Base-by-base conservation (phyloP, 2,797 vertebrate genomes). In the Clarias platycephalus region DNA sequence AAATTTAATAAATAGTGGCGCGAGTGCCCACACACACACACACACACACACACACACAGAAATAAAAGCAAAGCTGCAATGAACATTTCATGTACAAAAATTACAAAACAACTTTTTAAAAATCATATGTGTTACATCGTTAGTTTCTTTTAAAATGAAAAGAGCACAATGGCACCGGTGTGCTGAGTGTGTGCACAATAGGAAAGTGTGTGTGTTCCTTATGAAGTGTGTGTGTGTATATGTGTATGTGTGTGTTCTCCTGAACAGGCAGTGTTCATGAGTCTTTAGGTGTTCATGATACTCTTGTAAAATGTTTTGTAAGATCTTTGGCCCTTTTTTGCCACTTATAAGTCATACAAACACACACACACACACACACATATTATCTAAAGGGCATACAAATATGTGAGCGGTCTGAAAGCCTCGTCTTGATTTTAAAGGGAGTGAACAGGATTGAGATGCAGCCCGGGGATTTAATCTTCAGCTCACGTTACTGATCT, bases 1-100 rank as follows among this genome's bases (percentile, higher is more conserved):
- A 91, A 90, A 90, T 91, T 10, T 82, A 92, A 91, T 91, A 91
- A 91, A 91, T 91, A 90, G 80, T 72, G 85, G 83, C 62, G 83
- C 67, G 28, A 64, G 60, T 24, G 49, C 70, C 74, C 67, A 60
- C 81, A 70, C 75, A 72, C 80, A 82, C 24, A 71, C 68, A 84
- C 72, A 83, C 44, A 60, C 26, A 53, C 72, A 57, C 84, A 70
- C 80, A 60, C 80, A 74, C 78, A 70, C 79, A 85, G n/a, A 84
- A 88, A 86, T 31, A 31, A 89, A 87, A 87, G 40, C 70, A 81
- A 88, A 87, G 84, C 83, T 89, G 90, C 84, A 89, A 90, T 90
- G 85, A 84, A 91, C 83, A 84, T 85, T 80, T 86, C 74, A 77
- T 88, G 89, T 90, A 91, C 88, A 91, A 92, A 91, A 91, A 86